These are phyloP conservation scores for Enoplosus armatus DNA, from an alignment of 2,797 vertebrate species.

Conservation along the genomic window DNA sequence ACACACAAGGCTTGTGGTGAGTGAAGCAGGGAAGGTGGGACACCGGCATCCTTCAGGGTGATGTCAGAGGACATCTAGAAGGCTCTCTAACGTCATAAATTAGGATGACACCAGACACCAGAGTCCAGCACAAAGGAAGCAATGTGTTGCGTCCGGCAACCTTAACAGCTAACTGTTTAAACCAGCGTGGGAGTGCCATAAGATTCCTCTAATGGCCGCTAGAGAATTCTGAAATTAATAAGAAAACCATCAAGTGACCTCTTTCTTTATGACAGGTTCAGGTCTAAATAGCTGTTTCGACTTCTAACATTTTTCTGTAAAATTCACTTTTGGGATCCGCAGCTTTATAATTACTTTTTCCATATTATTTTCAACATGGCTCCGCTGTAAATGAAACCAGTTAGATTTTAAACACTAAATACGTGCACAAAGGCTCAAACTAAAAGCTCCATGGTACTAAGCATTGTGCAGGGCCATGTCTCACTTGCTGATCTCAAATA, in stretches of 20 bases:
- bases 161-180: too few species aligned
- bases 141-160: not conserved
- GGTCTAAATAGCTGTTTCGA: not conserved
- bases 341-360: not conserved
- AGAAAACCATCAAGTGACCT: not conserved
- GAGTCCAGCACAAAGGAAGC: not conserved
- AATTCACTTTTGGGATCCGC: not conserved
- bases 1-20: not conserved
- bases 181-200: not conserved
- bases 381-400: not conserved
- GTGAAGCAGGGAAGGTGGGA: not conserved
- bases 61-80: not conserved
- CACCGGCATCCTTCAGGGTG: not conserved
- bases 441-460: too few species aligned
- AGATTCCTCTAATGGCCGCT: not conserved
- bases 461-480: too few species aligned
- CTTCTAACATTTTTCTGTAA: not conserved
- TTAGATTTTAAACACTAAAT: not conserved
- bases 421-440: too few species aligned
- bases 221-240: too few species aligned
- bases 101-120: not conserved
- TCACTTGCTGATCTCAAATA: not conserved
- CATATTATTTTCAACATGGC: not conserved
- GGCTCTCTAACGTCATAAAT: constrained; percentile 1
- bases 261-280: too few species aligned